These are phyloP conservation scores for Epicampocera succincta DNA, from an alignment of 2,888 invertebrate genomes.

Conservation along the genomic window DNA sequence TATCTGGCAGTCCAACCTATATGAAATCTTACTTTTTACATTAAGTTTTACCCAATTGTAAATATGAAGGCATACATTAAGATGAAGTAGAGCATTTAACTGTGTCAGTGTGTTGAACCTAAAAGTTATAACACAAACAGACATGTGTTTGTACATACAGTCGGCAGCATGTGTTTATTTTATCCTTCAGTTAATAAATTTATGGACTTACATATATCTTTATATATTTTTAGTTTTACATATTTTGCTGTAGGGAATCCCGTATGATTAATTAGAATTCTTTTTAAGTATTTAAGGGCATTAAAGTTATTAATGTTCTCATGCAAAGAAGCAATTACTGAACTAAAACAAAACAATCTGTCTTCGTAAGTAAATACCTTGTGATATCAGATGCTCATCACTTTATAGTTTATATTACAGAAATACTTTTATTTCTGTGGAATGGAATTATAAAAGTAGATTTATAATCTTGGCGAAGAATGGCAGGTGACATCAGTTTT, in stretches of 20 bases:
- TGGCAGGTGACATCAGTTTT: conserved; percentile 1
- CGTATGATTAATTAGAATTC: conserved; percentile 49
- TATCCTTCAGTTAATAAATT: conserved; percentile 1
- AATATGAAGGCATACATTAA: too few relatives aligned
- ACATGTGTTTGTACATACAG: background rate
- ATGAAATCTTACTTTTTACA: too few relatives aligned
- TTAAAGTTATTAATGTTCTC: conserved; percentile 31
- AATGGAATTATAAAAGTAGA: background rate
- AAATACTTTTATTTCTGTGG: background rate
- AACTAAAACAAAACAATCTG: background rate
- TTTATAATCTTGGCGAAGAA: conserved; percentile 1
- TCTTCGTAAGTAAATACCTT: background rate
- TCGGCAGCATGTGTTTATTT: background rate
- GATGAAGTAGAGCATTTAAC: too few relatives aligned
- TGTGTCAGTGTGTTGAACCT: too few relatives aligned
- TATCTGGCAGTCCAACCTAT: too few relatives aligned
- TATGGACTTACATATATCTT: background rate
- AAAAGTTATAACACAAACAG: too few relatives aligned
- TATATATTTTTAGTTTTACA: background rate
- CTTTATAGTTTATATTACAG: background rate
- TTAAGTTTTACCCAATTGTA: too few relatives aligned
- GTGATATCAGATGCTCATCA: conserved; percentile 7
- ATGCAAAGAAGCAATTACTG: conserved; percentile 30
- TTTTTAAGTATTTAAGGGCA: conserved; percentile 41
- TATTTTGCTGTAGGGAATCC: background rate